Base-by-base conservation (phyloP, 2,888 invertebrate species). In the Podotricha telesiphe region DNA sequence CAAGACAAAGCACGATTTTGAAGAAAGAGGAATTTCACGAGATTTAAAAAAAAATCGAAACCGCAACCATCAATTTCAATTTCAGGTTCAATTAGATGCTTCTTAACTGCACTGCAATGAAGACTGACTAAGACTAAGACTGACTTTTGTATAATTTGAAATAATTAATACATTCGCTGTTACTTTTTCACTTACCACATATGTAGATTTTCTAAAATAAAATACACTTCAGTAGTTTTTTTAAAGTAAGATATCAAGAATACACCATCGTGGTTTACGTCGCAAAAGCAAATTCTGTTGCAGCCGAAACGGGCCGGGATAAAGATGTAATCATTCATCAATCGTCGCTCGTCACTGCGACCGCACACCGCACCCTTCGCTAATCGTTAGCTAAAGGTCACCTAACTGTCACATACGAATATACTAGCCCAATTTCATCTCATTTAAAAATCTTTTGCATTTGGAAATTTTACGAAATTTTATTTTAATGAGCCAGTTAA, bases 291-390 rank as follows among this genome's bases (percentile, higher is more conserved):
- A 73, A 70, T 72, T 73, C 73, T 73, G 45, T 70, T 68, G 70
- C 68, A 71, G 67, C 62, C 71, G 71, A 70, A 72, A 74, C 73
- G 68, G 72, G 64, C 66, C 76, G 77, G 85, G 80, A 88, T 87
- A 82, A 84, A 90, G 90, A 85, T 84, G 82, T 88, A 88, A 86
- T 87, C 88, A 89, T 92, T 89, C 86, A 91, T 91, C 89, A 88
- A 87, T 85, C 86, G 78, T 75, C 69, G 79, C 81, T 85, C 87
- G 85, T 86, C 89, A 85, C 81, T 65, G 74, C 81, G 90, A 87
- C 88, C 89, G 87, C 89, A 89, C 90, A 88, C 86, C 80, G 87
- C 78, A 83, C 80, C 75, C 77, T 74, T 78, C 73, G 70, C 72
- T 70, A 72, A 73, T 75, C 72, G 77, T 75, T 80, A 74, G 72